phyloP scores from a whole-genome alignment of 2,113 vertebrate genomes.

The Anoura caudifer region DNA sequence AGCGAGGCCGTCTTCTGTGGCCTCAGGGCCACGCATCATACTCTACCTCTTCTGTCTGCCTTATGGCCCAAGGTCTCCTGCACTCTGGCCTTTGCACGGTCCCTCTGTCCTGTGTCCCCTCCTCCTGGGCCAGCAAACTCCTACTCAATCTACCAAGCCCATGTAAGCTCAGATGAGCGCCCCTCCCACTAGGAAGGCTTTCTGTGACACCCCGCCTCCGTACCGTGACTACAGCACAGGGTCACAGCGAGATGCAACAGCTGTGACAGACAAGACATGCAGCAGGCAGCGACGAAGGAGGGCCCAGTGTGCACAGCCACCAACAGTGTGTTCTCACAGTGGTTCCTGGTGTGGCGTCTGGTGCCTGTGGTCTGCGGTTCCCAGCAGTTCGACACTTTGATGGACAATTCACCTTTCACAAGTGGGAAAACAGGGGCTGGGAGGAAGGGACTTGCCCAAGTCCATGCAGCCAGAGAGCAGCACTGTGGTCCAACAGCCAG shows the following conservation, averaged over 20 bases:
- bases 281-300: neutral
- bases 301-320: accelerated
- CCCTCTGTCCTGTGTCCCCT: neutral
- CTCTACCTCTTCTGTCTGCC: neutral
- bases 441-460: neutral
- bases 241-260: neutral
- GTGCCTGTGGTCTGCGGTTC: neutral
- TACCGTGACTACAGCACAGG: neutral
- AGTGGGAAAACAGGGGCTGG: neutral
- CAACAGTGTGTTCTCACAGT: neutral
- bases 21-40: neutral
- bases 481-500: accelerated
- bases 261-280: neutral
- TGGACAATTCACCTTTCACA: neutral
- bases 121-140: neutral
- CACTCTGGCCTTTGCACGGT: neutral
- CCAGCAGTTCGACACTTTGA: neutral
- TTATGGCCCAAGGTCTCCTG: neutral
- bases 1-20: neutral
- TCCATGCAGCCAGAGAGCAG: neutral
- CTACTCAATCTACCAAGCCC: neutral
- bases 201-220: neutral
- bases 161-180: neutral
- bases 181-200: neutral
- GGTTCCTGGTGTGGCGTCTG: neutral